Conservation (phyloP, 2,797 vertebrate genomes). For the Poeciliopsis infans region DNA sequence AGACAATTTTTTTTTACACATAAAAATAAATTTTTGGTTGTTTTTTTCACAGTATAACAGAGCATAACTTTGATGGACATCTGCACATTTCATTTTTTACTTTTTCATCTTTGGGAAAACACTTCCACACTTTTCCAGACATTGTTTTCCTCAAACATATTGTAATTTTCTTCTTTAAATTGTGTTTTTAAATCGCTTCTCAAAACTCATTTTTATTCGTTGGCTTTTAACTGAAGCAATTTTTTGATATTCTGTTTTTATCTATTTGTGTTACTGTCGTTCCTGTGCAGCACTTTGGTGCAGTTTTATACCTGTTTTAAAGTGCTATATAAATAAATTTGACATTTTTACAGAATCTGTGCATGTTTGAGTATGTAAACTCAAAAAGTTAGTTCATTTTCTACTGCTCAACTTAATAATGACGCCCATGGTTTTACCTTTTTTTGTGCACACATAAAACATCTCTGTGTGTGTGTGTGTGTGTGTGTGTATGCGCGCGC, state of each 20-base stretch:
- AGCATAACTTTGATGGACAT: not conserved
- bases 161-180: not conserved
- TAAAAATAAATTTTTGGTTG: not conserved
- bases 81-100: not conserved
- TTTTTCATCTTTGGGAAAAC: not conserved
- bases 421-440: slow-evolving; percentile 15
- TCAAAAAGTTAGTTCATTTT: slow-evolving; percentile 28
- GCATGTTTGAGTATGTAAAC: not conserved
- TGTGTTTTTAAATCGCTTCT: too few relatives aligned
- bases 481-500: slow-evolving; percentile 6
- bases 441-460: slow-evolving; percentile 30
- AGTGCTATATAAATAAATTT: too few relatives aligned
- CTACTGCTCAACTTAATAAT: slow-evolving; percentile 11
- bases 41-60: not conserved
- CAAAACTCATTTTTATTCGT: too few relatives aligned
- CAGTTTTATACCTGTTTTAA: too few relatives aligned
- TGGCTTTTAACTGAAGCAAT: too few relatives aligned
- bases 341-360: not conserved
- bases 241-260: too few relatives aligned
- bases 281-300: too few relatives aligned
- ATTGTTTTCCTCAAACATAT: not conserved
- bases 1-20: not conserved
- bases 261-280: too few relatives aligned
- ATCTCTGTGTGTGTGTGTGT: slow-evolving; percentile 34
- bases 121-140: not conserved